A percentile compares a stretch with the other conserved stretches of the same genome.
Conservation (phyloP, 2,797 vertebrate genomes). For the Ctenopoma multispine region DNA sequence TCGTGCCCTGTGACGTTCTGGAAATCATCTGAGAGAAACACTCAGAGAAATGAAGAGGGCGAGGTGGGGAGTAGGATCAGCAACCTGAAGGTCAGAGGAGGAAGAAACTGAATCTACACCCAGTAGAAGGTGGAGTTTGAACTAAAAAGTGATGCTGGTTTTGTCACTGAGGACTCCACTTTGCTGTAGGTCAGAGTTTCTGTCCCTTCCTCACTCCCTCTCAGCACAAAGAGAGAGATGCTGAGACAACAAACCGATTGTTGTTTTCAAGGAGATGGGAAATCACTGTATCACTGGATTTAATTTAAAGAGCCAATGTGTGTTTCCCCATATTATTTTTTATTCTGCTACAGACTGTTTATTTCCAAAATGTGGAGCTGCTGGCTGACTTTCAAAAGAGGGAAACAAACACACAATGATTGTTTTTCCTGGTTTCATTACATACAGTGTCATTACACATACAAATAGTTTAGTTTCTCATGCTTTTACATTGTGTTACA, state of each 20-base stretch:
- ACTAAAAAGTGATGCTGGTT: slow-evolving; percentile 18
- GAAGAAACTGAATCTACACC: slow-evolving; percentile 19
- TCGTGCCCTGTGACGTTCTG: slow-evolving; percentile 91
- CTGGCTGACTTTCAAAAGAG: slow-evolving; percentile 24
- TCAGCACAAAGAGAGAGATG: slow-evolving; percentile 22
- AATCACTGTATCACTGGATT: slow-evolving; percentile 60
- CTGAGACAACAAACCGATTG: slow-evolving; percentile 10
- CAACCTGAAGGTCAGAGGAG: slow-evolving; percentile 21
- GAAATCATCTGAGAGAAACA: slow-evolving; percentile 88
- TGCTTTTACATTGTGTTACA: slow-evolving; percentile 38
- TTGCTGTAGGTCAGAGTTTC: slow-evolving; percentile 37
- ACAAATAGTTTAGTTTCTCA: slow-evolving; percentile 37
- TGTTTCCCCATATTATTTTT: slow-evolving; percentile 24
- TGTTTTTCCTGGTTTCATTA: slow-evolving; percentile 46
- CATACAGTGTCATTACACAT: slow-evolving; percentile 25
- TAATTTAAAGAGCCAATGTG: slow-evolving; percentile 34
- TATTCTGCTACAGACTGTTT: slow-evolving; percentile 34
- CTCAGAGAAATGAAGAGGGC: slow-evolving; percentile 21
- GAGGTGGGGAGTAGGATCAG: slow-evolving; percentile 4
- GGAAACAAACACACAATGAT: slow-evolving; percentile 33
- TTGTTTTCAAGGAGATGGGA: slow-evolving; percentile 36
- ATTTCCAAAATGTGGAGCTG: slow-evolving; percentile 14
- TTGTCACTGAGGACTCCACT: slow-evolving; percentile 27
- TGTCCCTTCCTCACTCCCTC: slow-evolving; percentile 25
- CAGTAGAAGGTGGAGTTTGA: slow-evolving; percentile 23